Evolutionary conservation across 2,797 vertebrate species (phyloP).

Genomic region (Leptatherina wallacei): DNA sequence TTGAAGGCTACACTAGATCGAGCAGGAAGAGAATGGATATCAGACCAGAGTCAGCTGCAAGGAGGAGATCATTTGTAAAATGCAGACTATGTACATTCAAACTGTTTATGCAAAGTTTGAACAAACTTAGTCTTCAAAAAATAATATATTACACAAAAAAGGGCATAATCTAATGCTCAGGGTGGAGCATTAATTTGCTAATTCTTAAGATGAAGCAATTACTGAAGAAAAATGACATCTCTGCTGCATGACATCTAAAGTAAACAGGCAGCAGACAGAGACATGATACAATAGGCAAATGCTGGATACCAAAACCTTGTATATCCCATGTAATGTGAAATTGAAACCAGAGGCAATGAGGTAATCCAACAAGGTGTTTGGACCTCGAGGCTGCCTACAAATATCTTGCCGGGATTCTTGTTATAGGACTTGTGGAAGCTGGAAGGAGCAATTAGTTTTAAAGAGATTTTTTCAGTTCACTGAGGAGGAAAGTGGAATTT

Average conservation of each 20-base stretch:
- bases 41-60: no score
- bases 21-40: no score
- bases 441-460: constrained; percentile 18
- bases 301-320: constrained; percentile 39
- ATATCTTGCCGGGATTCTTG: constrained; percentile 36
- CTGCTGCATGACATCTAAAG: constrained; percentile 25
- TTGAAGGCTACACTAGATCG: no score
- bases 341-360: constrained; percentile 47
- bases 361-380: constrained; percentile 50
- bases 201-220: constrained; percentile 14
- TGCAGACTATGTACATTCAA: no score
- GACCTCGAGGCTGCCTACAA: constrained; percentile 40
- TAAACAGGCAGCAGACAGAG: constrained; percentile 20
- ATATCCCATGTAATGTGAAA: constrained; percentile 47
- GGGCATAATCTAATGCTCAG: neutral
- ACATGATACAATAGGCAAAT: constrained; percentile 31
- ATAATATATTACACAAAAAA: neutral
- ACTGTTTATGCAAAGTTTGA: no score
- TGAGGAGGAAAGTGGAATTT: constrained; percentile 22
- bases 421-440: constrained; percentile 20
- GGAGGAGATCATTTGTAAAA: no score
- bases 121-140: no score
- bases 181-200: no score
- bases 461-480: constrained; percentile 18
- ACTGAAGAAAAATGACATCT: constrained; percentile 12